A percentile compares a stretch with the other conserved stretches of the same genome.
Conservation (phyloP, 2,888 invertebrate genomes). For the Lobophora halterata region DNA sequence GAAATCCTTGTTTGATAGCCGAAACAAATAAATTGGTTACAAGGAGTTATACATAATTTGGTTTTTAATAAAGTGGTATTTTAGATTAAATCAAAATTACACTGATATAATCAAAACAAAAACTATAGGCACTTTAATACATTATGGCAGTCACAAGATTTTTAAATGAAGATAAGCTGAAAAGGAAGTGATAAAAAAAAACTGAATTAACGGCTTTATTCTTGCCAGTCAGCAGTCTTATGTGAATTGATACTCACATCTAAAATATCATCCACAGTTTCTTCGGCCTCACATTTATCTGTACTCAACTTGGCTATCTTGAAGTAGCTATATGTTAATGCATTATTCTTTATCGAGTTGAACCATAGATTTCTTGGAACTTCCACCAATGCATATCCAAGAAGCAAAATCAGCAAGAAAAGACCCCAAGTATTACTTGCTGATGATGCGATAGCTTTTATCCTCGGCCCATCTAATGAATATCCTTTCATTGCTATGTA, state of each 20-base stretch:
- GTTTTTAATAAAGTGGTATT: no score
- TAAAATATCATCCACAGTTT: conserved; percentile 95
- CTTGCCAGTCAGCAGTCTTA: no score
- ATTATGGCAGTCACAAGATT: no score
- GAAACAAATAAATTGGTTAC: no score
- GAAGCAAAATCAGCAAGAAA: conserved; percentile 93
- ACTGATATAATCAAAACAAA: no score
- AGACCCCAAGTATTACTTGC: conserved; percentile 99
- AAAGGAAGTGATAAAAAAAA: no score
- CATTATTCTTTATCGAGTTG: conserved; percentile 91
- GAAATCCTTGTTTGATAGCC: no score
- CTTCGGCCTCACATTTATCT: conserved; percentile 98
- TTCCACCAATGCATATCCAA: conserved; percentile 97
- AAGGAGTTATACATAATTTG: no score
- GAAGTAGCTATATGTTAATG: conserved; percentile 93
- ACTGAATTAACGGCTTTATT: no score
- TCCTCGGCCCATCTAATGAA: conserved; percentile 92
- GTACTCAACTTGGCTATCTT: conserved; percentile 96
- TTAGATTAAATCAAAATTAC: no score
- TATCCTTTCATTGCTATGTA: conserved; percentile 96
- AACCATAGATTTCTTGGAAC: conserved; percentile 96
- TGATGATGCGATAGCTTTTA: conserved; percentile 98
- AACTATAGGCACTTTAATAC: no score
- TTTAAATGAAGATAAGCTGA: no score
- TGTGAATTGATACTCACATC: conserved; percentile 86